Percentiles rank a stretch among this genome's conserved stretches.
Conservation (phyloP, 2,113 vertebrate genomes). For the Perca flavescens region DNA sequence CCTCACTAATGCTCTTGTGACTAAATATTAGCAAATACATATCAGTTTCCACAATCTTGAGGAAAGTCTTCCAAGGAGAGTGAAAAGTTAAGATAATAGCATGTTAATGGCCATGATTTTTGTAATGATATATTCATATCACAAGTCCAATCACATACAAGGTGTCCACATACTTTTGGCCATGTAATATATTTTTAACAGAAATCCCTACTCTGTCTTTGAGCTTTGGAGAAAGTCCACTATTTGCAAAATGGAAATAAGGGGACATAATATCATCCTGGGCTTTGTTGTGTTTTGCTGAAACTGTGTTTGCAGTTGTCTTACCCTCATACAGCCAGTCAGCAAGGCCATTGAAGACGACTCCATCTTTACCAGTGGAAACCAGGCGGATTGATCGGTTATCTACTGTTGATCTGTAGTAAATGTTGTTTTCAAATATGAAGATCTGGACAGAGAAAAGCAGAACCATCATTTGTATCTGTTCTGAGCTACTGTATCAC, state of each 20-base stretch:
- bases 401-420: slow-evolving; percentile 91
- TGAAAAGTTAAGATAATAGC: background rate
- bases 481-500: background rate
- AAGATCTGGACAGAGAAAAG: slow-evolving; percentile 88
- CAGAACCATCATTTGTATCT: slow-evolving; percentile 4
- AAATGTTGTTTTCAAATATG: slow-evolving; percentile 99
- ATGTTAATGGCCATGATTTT: background rate
- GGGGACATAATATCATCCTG: background rate
- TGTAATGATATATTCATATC: background rate
- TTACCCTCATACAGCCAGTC: slow-evolving; percentile 99
- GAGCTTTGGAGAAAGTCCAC: background rate
- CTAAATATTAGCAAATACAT: slow-evolving; percentile 12
- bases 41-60: background rate
- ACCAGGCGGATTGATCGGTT: slow-evolving; percentile 94
- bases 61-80: background rate
- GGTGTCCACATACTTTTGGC: background rate
- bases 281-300: background rate
- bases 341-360: slow-evolving; percentile 95
- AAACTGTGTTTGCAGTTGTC: background rate
- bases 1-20: background rate
- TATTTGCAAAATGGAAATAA: background rate
- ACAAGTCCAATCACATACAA: too few relatives aligned
- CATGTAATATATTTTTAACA: background rate
- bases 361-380: slow-evolving; percentile 92
- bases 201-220: background rate